These are phyloP conservation scores for Blastobasis lacticolella DNA, from an alignment of 2,888 invertebrate genomes.

Conservation along the genomic window DNA sequence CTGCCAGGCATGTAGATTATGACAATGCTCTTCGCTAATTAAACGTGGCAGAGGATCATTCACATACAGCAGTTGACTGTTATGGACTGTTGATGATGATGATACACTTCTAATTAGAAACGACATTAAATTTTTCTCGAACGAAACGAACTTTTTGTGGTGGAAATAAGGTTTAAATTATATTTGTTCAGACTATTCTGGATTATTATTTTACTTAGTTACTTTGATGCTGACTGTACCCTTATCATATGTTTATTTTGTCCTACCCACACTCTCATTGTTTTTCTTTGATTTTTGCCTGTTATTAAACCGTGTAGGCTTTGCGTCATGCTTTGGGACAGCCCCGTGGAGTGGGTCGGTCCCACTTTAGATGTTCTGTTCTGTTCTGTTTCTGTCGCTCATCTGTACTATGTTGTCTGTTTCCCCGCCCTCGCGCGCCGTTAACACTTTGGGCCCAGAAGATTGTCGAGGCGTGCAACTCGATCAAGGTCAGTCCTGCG, in stretches of 20 bases:
- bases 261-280: no score
- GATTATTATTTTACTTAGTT: background rate
- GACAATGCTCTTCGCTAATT: no score
- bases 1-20: no score
- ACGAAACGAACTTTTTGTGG: no score
- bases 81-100: no score
- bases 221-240: background rate
- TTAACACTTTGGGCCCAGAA: constrained; percentile 79
- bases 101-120: no score
- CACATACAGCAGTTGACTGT: no score
- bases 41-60: no score
- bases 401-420: constrained; percentile 54
- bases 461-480: constrained; percentile 96
- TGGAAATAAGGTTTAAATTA: no score
- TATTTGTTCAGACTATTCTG: background rate
- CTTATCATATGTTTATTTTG: background rate
- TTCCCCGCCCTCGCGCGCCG: constrained; percentile 46
- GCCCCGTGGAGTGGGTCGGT: constrained; percentile 8
- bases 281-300: background rate
- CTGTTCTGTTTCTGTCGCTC: constrained; percentile 13
- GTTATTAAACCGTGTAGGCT: background rate
- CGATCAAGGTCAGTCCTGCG: constrained; percentile 84
- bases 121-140: no score
- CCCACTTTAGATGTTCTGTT: background rate
- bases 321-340: constrained; percentile 9